Percentiles rank a stretch among this genome's conserved stretches.
Evolutionary conservation across 2,888 invertebrate species (phyloP).

Genomic region (Alviniconcha strummeri): DNA sequence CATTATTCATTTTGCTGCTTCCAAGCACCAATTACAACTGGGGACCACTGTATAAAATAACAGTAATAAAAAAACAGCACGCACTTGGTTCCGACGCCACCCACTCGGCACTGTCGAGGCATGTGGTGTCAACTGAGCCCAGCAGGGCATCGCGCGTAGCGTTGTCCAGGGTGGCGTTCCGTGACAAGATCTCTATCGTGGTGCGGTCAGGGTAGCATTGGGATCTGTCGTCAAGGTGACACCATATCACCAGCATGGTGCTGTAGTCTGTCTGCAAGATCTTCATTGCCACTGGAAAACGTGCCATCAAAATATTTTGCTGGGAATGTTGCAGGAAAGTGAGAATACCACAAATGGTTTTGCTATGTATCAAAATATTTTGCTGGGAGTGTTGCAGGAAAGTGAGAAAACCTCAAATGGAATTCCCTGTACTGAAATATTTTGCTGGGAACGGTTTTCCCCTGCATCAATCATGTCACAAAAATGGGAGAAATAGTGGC

Average conservation of each 20-base stretch:
- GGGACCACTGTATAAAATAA: no score
- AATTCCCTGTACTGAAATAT: no score
- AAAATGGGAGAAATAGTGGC: no score
- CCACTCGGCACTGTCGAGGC: slow-evolving; percentile 14
- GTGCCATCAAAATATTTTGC: neutral
- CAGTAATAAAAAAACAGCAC: neutral
- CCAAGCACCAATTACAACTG: no score
- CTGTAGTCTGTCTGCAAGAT: slow-evolving; percentile 1
- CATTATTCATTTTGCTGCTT: no score
- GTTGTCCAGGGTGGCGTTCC: neutral
- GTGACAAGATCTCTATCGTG: slow-evolving; percentile 26
- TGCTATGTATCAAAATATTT: no score
- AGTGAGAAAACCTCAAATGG: no score
- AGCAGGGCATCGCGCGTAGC: slow-evolving; percentile 7
- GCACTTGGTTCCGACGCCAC: slow-evolving; percentile 7
- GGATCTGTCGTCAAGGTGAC: slow-evolving; percentile 22
- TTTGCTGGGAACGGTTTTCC: no score
- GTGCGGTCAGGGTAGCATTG: slow-evolving; percentile 26
- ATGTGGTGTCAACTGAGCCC: neutral
- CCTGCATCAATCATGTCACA: no score
- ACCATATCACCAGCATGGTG: slow-evolving; percentile 20
- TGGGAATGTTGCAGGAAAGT: neutral
- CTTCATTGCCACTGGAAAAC: slow-evolving; percentile 26
- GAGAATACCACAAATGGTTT: neutral
- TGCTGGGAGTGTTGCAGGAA: no score